Evolutionary conservation across 1,140 invertebrate genomes (phyloP), one percentile per base, ranked within the genome.

Genomic region (Nasonia vitripennis): DNA sequence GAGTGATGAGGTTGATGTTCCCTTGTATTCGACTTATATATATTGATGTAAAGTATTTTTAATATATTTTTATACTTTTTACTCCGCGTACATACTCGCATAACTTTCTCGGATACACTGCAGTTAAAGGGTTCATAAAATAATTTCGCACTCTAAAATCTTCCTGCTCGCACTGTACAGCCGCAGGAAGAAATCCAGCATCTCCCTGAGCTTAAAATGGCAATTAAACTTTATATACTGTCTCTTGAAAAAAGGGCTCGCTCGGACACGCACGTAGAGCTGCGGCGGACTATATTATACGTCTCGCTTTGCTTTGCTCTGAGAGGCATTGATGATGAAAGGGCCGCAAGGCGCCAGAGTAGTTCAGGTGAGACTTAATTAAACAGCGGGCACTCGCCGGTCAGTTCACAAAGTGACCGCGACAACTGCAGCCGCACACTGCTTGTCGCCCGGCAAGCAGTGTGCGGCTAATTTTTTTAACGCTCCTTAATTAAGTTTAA

Each of bases 371-470:
- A 91, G 92, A 93, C 91, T 93, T 93, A 93, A 93, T 93, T 93
- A 93, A 93, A 93, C 92, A 92, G 89, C 89, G 89, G 88, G 90
- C 88, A 92, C 92, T 92, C 91, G 91, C 90, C 90, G 91, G 90
- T 92, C 93, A 92, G 92, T 92, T 93, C 92, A 93, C 92, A 93
- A 93, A 93, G 93, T 93, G 92, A 93, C 93, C 92, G 91, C 92
- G 90, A 88, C 89, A 90, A 89, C 88, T 88, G 89, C 68, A 1
- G 87, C 78, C 81, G 85, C 85, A 84, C 87, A 86, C 74, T 81
- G 80, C 87, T 88, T 37, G 51, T 9, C 78, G 17, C 31, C 37
- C 62, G 68, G 31, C 68, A 71, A n/a, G n/a, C n/a, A n/a, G n/a
- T n/a, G n/a, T n/a, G n/a, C n/a, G n/a, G n/a, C n/a, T n/a, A n/a